These are phyloP conservation scores for Cyphomyrus discorhynchus DNA, from an alignment of 2,113 vertebrate genomes.

Conservation along the genomic window DNA sequence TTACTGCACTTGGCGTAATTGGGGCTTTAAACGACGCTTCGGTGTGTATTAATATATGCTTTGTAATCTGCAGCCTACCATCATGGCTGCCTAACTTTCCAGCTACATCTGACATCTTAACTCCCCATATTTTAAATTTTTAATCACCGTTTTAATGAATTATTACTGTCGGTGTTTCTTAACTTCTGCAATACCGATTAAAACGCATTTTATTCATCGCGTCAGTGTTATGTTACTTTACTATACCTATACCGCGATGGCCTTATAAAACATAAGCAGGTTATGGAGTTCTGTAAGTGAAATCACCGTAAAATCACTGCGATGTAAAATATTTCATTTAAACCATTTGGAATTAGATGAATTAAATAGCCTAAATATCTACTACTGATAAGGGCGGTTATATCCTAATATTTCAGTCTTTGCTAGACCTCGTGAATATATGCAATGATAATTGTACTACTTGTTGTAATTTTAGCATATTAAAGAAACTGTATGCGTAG, in stretches of 20 bases:
- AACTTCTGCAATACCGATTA: not conserved
- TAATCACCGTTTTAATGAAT: not conserved
- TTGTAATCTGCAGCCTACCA: not conserved
- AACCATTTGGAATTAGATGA: not conserved
- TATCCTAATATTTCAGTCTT: not conserved
- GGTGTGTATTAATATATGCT: conserved; percentile 17
- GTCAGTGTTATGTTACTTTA: not conserved
- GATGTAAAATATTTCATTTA: not conserved
- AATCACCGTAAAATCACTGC: not conserved
- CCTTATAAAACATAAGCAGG: not conserved
- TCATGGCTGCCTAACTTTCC: not conserved
- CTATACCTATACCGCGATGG: not conserved
- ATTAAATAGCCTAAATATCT: not conserved
- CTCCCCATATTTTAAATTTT: not conserved
- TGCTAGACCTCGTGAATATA: too few species aligned
- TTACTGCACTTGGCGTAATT: conserved; percentile 59
- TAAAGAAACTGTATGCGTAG: not conserved
- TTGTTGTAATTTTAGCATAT: not conserved
- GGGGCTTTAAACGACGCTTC: conserved; percentile 33
- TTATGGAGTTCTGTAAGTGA: not conserved
- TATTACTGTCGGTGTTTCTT: not conserved
- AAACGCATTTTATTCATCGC: not conserved
- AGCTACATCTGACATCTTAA: not conserved
- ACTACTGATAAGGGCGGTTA: not conserved
- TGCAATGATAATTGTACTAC: not conserved